Percentiles rank a stretch among this genome's conserved stretches.
Conservation (phyloP, 30 jellyfish, hydroid and myxozoan genomes). For the Chironex yamaguchii region DNA sequence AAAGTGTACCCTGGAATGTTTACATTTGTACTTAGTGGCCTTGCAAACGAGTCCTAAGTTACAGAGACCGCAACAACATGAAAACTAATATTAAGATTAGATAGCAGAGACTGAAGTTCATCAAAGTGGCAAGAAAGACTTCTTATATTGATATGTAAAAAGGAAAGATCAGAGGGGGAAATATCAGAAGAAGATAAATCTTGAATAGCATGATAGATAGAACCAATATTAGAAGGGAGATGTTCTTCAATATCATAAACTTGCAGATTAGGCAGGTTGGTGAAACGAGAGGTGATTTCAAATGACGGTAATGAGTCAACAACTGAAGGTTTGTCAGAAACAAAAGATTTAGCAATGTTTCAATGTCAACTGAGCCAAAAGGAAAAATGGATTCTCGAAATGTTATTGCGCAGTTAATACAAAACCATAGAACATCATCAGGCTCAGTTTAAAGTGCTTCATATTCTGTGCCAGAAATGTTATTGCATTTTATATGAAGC, state of each 20-base stretch:
- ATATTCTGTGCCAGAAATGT: constrained; percentile 26
- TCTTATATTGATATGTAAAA: constrained; percentile 21
- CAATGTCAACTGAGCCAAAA: constrained; percentile 42
- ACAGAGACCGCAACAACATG: constrained; percentile 21
- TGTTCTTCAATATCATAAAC: constrained; percentile 36
- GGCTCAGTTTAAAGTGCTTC: constrained; percentile 38
- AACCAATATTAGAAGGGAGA: not conserved
- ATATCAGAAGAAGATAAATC: constrained; percentile 3
- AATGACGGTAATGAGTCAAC: constrained; percentile 48
- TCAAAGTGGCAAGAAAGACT: constrained; percentile 20
- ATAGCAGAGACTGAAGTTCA: not conserved
- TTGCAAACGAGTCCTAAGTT: constrained; percentile 3
- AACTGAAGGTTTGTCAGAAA: constrained; percentile 29
- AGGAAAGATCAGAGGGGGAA: not conserved
- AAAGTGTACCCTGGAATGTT: not conserved
- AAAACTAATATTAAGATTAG: not conserved
- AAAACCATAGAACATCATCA: constrained; percentile 64
- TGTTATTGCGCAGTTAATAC: constrained; percentile 41
- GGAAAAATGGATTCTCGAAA: constrained; percentile 44
- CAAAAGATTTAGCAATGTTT: constrained; percentile 31
- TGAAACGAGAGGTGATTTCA: constrained; percentile 49
- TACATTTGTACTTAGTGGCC: not conserved
- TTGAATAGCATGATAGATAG: not conserved
- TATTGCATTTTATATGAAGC: constrained; percentile 28
- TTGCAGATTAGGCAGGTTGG: constrained; percentile 2